phyloP scores from a whole-genome alignment of 1,140 invertebrate genomes.

The Drosophila busckii region DNA sequence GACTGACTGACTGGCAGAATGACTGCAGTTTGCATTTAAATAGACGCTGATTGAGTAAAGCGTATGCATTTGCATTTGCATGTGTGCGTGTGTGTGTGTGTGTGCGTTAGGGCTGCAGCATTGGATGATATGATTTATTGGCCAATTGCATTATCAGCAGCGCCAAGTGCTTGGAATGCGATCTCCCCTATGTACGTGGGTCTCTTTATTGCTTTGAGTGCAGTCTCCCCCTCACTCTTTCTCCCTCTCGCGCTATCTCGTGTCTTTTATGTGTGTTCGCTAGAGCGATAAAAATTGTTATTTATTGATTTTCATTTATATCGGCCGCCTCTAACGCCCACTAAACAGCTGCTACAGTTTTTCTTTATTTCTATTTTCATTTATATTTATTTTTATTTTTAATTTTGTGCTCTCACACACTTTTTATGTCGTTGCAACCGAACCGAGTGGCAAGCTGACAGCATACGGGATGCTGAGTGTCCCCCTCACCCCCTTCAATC shows the following conservation, averaged over 20 bases:
- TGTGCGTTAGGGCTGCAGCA: slow-evolving; percentile 47
- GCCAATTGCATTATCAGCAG: slow-evolving; percentile 66
- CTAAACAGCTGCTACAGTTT: slow-evolving; percentile 68
- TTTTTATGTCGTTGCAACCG: no score
- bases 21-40: slow-evolving; percentile 32
- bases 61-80: slow-evolving; percentile 10
- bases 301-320: slow-evolving; percentile 75
- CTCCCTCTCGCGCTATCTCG: neutral
- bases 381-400: no score
- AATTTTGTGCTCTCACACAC: slow-evolving; percentile 2
- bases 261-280: neutral
- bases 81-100: neutral
- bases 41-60: slow-evolving; percentile 37
- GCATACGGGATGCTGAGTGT: no score
- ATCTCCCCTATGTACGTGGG: neutral
- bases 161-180: slow-evolving; percentile 17
- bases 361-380: no score
- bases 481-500: neutral
- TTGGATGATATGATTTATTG: slow-evolving; percentile 61
- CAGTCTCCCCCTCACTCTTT: neutral
- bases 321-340: slow-evolving; percentile 28
- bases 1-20: slow-evolving; percentile 43
- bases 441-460: no score
- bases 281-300: slow-evolving; percentile 61
- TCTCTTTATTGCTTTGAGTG: no score